Evolutionary conservation across 2,113 vertebrate species (phyloP).

Genomic region (Oceanodroma tethys): DNA sequence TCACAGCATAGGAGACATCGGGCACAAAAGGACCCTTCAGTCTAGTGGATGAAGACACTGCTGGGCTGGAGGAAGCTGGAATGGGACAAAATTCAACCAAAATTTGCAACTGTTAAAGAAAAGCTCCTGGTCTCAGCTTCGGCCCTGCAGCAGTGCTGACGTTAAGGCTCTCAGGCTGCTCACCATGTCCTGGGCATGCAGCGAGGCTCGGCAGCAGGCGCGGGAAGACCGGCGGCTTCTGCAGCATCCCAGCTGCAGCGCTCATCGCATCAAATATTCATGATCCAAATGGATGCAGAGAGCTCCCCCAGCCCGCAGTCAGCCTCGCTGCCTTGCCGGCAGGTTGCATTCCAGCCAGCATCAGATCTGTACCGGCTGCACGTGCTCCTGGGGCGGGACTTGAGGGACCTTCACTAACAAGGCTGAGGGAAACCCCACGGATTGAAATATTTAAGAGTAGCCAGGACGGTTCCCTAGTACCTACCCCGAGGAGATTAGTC

Average conservation of each 20-base stretch:
- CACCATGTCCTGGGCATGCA: background rate
- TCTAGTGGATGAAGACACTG: background rate
- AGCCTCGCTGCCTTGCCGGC: background rate
- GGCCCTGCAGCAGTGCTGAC: background rate
- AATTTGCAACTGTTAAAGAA: background rate
- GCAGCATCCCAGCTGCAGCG: background rate
- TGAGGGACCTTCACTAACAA: background rate
- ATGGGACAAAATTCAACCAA: background rate
- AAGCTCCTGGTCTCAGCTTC: background rate
- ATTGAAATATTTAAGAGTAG: background rate
- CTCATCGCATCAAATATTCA: background rate
- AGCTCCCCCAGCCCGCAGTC: background rate
- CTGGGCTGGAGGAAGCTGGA: background rate
- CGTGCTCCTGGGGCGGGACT: background rate
- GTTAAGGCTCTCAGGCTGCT: accelerated
- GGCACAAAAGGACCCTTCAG: background rate
- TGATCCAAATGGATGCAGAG: background rate
- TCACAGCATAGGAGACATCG: background rate
- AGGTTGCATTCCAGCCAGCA: background rate
- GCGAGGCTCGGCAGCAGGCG: background rate
- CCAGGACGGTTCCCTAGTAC: background rate
- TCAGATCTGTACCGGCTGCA: background rate
- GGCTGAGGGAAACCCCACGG: background rate
- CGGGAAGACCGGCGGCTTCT: background rate
- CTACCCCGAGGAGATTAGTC: background rate